Base-by-base conservation (phyloP, 2,888 invertebrate genomes). In the Beris chalybata region DNA sequence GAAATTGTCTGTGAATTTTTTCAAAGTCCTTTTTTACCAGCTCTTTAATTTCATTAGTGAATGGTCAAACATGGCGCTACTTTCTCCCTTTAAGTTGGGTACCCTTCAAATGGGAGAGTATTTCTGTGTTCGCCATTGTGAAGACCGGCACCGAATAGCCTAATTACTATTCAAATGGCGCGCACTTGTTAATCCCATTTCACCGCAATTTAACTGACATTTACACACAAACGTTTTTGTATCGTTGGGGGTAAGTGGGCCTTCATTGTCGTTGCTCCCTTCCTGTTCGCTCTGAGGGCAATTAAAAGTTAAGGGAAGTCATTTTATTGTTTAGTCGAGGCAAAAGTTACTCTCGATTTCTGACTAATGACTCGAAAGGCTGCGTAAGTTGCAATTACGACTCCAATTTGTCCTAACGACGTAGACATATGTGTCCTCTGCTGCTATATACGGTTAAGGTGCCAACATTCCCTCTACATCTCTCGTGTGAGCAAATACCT, bases 81-180 rank as follows among this genome's bases (percentile, higher is more conserved):
- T n/a, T 54, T 31, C 31, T 31, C 22, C 31, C 32, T 31, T 48
- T 6, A 48, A 31, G 29, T 5, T 54, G n/a, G 31, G 54, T 12
- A 12, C n/a, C 31, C 31, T 54, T 54, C n/a, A n/a, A 12, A 12
- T 30, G 12, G n/a, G n/a, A 48, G 6, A 13, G 48, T 12, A 48
- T 13, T 48, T n/a, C 22, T 1, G n/a, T 48, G 13, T 5, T 11
- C 48, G 11, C 48, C 5, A 48, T 6, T 13, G 15, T n/a, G 11
- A 12, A 38, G 15, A 13, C 22, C 31, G 15, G 12, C 13, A 59
- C 32, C 59, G 59, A 48, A 13, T 15, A 50, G 45, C 64, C 69
- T 67, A 67, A 67, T 69, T 69, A 67, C 66, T 66, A 69, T 69
- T 69, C 69, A 66, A 69, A 69, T 66, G 64, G 65, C 44, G 67